Conservation (phyloP, 2,113 vertebrate genomes). For the Sakesphorus luctuosus region DNA sequence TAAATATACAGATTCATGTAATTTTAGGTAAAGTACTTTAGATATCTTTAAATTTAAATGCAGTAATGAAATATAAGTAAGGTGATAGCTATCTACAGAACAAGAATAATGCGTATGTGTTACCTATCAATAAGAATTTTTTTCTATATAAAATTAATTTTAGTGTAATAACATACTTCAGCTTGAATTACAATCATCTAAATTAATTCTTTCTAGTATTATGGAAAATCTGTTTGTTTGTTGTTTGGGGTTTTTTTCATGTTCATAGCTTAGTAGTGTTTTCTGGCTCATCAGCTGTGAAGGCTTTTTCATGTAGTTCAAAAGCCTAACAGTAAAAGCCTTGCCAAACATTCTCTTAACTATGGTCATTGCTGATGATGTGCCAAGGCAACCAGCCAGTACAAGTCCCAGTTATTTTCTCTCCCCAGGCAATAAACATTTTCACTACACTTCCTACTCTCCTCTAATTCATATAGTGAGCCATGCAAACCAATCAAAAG, state of each 20-base stretch:
- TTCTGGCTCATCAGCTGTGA: not conserved
- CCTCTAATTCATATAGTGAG: not conserved
- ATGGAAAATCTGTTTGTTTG: not conserved
- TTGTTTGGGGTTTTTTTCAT: not conserved
- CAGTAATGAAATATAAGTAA: not conserved
- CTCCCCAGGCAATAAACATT: constrained; percentile 17
- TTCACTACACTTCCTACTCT: not conserved
- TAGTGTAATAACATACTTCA: not conserved
- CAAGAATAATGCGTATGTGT: not conserved
- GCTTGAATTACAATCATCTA: not conserved
- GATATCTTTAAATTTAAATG: not conserved
- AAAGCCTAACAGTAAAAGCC: not conserved
- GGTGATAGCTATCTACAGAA: not conserved
- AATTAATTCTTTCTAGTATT: not conserved
- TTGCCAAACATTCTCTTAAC: constrained; percentile 24
- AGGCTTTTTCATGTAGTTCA: not conserved
- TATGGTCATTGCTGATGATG: not conserved
- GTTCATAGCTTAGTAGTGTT: not conserved
- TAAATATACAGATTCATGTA: not conserved
- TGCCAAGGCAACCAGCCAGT: constrained; percentile 34
- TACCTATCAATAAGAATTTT: not conserved
- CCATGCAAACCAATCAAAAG: not conserved
- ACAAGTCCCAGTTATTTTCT: constrained; percentile 39
- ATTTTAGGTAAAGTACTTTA: not conserved
- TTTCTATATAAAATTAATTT: not conserved